Base-by-base conservation (phyloP, 35 echinoderm and acorn worm species). In the Acanthaster planci region DNA sequence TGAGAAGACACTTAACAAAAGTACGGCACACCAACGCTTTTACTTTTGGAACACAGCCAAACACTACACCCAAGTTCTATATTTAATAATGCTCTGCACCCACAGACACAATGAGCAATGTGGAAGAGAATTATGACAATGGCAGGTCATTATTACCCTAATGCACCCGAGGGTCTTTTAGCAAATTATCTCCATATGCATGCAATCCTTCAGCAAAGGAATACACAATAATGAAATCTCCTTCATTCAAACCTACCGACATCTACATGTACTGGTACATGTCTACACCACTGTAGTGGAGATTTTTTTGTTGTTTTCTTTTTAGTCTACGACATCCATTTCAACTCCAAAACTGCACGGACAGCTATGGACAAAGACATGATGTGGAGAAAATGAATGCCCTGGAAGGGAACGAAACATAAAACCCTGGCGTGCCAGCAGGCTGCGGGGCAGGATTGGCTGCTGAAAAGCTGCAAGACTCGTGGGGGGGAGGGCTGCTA, bases 101-200 rank as follows among this genome's bases (percentile, higher is more conserved):
- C 42, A 12, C 42, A 6, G 42, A 47, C 12, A 47, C 42, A 47
- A 12, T 47, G 42, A 6, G 12, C 42, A 47, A 12, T 47, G 12
- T 47, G 42, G 42, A 47, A 47, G 42, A 47, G 42, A 47, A 47
- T 47, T n/a, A n/a, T n/a, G n/a, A n/a, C n/a, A n/a, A n/a, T 59
- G 21, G 23, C 64, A 31, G 7, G 64, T 6, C 26, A 72, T 72
- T 72, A 72, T 34, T 72, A 72, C 29, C 8, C 21, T 47, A 2
- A 72, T 35, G 26, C 64, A n/a, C 64, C 64, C 14, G 26, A 72
- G 64, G 64, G 14, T 26, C 64, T 72, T 72, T 34, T 72, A n/a
- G 64, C 64, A 72, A 72, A 72, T 72, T 72, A 34, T 26, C 64
- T 72, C 64, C 64, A 72, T 72, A 27, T 72, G 64, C 64, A 72